phyloP scores from a whole-genome alignment of 92 coral and sea anemone genomes.

The Plumapathes pennacea region DNA sequence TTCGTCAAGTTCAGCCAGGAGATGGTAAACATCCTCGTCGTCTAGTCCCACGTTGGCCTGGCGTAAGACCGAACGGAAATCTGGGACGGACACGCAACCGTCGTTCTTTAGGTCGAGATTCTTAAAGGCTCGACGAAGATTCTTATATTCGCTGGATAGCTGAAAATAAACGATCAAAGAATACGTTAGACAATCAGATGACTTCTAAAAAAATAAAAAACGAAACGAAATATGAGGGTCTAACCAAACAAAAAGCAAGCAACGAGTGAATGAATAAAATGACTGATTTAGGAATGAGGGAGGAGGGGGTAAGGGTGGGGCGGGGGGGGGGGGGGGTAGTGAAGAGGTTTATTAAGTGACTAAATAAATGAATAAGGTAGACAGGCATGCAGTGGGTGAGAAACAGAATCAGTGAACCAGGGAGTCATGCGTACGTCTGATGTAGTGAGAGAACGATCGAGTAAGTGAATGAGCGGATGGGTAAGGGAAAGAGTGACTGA shows the following conservation, averaged over 20 bases:
- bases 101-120: conserved; percentile 88
- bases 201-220: conserved; percentile 32
- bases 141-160: conserved; percentile 95
- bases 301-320: background rate
- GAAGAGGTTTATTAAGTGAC: no score
- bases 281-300: background rate
- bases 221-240: background rate
- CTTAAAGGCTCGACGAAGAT: conserved; percentile 86
- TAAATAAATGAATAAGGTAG: no score
- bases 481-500: no score
- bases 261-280: background rate
- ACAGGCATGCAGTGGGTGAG: no score
- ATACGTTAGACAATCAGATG: conserved; percentile 70
- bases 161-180: conserved; percentile 19
- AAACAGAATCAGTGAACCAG: no score
- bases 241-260: no score
- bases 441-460: no score
- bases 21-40: conserved; percentile 90
- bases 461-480: no score
- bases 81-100: conserved; percentile 81
- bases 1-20: conserved; percentile 82
- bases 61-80: conserved; percentile 91
- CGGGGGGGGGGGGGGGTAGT: background rate
- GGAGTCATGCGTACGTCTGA: no score
- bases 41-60: conserved; percentile 78